Percentiles rank a stretch among this genome's conserved stretches.
phyloP scores from a whole-genome alignment of 2,797 vertebrate genomes.

The Acanthurus leucopareius region DNA sequence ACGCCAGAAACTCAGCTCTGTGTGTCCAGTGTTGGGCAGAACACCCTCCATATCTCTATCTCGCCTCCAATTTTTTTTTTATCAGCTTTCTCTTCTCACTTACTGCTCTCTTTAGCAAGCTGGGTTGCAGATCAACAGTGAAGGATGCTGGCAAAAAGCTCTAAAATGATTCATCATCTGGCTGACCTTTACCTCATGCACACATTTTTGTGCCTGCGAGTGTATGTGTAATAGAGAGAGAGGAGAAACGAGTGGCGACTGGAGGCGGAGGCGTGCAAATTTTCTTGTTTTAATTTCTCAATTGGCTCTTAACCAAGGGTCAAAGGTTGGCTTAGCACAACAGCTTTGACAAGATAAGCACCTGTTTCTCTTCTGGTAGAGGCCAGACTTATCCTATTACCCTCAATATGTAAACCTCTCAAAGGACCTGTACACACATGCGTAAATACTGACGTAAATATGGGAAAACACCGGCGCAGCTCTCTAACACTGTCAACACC shows the following conservation, averaged over 20 bases:
- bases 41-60: conserved; percentile 1
- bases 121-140: conserved; percentile 39
- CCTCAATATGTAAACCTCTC: conserved; percentile 80
- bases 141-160: conserved; percentile 76
- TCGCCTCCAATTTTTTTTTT: conserved; percentile 14
- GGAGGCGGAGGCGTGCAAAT: conserved; percentile 55
- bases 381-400: conserved; percentile 78
- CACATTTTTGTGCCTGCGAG: conserved; percentile 79
- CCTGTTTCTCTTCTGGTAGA: conserved; percentile 85
- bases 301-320: conserved; percentile 91
- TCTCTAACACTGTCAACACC: conserved; percentile 74
- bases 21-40: conserved; percentile 17
- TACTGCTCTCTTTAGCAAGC: conserved; percentile 38
- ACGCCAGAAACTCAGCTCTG: conserved; percentile 34
- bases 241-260: conserved; percentile 21
- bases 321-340: conserved; percentile 90
- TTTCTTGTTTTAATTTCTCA: conserved; percentile 82
- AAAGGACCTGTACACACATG: conserved; percentile 72
- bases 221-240: conserved; percentile 32
- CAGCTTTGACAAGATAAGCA: conserved; percentile 92
- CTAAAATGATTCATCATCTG: conserved; percentile 86
- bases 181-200: conserved; percentile 83
- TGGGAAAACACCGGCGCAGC: conserved; percentile 68
- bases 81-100: conserved; percentile 50
- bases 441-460: conserved; percentile 78